Evolutionary conservation across 2,797 vertebrate genomes (phyloP).

Genomic region (Sebastes nivosus): DNA sequence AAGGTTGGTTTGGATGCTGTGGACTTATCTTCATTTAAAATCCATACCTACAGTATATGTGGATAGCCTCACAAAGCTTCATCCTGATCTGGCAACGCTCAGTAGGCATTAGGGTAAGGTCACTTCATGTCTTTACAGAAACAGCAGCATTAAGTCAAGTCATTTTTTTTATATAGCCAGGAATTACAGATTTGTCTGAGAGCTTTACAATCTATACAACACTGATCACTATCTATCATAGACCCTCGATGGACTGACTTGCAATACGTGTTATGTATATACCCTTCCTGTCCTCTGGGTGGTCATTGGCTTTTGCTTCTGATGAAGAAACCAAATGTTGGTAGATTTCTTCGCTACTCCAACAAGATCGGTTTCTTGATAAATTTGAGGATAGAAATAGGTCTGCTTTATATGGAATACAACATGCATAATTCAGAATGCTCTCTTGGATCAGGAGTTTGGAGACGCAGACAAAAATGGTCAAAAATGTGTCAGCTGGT

Average conservation of each 20-base stretch:
- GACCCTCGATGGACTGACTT: neutral
- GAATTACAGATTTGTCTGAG: neutral
- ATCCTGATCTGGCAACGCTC: neutral
- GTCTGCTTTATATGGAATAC: too few species aligned
- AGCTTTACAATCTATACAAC: neutral
- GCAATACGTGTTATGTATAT: neutral
- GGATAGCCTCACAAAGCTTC: neutral
- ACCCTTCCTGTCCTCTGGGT: neutral
- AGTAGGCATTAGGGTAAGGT: neutral
- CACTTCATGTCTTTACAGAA: neutral
- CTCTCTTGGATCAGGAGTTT: neutral
- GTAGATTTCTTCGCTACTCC: neutral
- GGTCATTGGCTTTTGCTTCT: neutral
- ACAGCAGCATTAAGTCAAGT: neutral
- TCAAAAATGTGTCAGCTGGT: neutral
- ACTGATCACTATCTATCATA: neutral
- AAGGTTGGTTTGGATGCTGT: slow-evolving; percentile 88
- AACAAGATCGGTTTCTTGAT: neutral
- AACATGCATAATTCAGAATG: too few species aligned
- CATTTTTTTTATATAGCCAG: neutral
- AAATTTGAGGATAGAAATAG: too few species aligned
- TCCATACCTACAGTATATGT: neutral
- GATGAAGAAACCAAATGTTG: neutral
- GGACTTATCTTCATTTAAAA: neutral
- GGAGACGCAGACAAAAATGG: neutral